Conservation (phyloP, 2,797 vertebrate genomes). For the Falco peregrinus region DNA sequence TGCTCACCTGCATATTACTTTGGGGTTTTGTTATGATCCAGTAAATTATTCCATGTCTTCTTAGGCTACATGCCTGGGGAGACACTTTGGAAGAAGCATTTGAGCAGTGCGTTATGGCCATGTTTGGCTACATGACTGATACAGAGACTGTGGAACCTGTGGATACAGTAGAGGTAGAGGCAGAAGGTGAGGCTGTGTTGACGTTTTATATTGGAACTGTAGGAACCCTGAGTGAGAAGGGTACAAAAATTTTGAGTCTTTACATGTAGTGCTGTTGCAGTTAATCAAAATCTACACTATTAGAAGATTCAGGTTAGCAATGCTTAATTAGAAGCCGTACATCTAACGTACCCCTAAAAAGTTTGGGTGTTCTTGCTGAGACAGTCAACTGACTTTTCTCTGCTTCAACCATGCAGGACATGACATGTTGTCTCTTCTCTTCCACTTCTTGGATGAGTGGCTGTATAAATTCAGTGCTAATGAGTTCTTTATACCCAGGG, state of each 20-base stretch:
- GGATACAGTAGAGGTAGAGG: constrained; percentile 87
- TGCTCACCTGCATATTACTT: neutral
- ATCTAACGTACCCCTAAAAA: neutral
- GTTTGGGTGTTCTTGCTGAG: neutral
- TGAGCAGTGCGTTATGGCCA: constrained; percentile 96
- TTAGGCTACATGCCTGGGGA: constrained; percentile 96
- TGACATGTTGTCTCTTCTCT: constrained; percentile 93
- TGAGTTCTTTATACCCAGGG: constrained; percentile 94
- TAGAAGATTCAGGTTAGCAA: no score
- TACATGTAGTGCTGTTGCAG: neutral
- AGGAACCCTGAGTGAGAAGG: neutral
- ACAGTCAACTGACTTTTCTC: neutral
- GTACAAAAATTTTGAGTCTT: neutral
- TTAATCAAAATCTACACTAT: neutral
- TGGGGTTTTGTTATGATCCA: neutral
- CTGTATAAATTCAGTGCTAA: constrained; percentile 95
- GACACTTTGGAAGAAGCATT: constrained; percentile 91
- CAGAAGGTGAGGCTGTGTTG: constrained; percentile 80
- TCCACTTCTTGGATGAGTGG: constrained; percentile 96
- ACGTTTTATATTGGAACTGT: neutral
- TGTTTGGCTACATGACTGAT: constrained; percentile 99
- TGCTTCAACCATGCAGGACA: constrained; percentile 78
- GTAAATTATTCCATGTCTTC: neutral
- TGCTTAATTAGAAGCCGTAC: neutral
- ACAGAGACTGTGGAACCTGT: constrained; percentile 91